A percentile compares a stretch with the other conserved stretches of the same genome.
Conservation (phyloP, 1,140 invertebrate species). For the Cryptotermes secundus region DNA sequence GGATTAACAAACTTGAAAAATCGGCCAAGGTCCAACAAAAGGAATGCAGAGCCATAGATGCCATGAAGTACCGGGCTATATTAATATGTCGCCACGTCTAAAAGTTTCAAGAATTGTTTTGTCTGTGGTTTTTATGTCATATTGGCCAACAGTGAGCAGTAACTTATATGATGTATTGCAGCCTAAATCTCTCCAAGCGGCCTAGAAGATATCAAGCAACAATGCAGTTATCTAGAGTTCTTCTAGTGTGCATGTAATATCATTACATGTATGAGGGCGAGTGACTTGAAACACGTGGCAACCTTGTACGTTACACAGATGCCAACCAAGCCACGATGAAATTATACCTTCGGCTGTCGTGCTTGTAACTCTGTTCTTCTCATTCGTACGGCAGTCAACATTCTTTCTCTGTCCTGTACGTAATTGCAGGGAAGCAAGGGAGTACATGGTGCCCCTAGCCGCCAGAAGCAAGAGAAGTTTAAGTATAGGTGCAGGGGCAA, state of each 20-base stretch:
- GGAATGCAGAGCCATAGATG: no score
- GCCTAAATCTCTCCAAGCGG: no score
- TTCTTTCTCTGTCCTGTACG: background rate
- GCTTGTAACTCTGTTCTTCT: background rate
- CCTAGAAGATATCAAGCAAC: no score
- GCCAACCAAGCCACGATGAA: background rate
- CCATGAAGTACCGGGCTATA: no score
- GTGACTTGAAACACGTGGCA: background rate
- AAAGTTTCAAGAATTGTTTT: no score
- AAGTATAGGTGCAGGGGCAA: background rate
- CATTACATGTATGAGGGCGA: background rate
- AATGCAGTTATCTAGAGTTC: no score
- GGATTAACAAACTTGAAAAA: no score
- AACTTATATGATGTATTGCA: no score
- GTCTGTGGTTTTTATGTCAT: no score
- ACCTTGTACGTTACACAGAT: background rate
- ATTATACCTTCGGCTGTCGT: background rate
- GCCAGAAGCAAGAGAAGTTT: background rate
- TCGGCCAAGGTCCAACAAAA: no score
- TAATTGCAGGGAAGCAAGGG: conserved; percentile 1
- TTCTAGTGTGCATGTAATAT: background rate
- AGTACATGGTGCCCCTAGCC: background rate
- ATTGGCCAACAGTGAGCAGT: no score
- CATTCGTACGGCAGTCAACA: background rate
- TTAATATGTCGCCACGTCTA: no score